A percentile compares a stretch with the other conserved stretches of the same genome.
Conservation (phyloP, 30 jellyfish, hydroid and myxozoan species). For the Aurelia sp. region DNA sequence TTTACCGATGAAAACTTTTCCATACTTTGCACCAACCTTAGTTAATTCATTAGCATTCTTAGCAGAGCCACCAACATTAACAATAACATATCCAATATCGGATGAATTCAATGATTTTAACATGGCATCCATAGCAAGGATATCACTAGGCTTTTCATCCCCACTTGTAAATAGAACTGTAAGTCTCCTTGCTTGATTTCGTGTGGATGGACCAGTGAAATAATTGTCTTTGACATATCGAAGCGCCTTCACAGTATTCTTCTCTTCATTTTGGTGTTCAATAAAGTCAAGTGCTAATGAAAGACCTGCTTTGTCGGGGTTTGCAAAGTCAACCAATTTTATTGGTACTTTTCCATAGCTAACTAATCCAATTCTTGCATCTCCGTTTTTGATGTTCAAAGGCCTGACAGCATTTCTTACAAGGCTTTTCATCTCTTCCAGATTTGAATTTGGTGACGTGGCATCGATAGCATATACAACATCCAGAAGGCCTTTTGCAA, state of each 20-base stretch:
- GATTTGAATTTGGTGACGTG: slow-evolving; percentile 16
- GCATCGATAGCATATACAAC: slow-evolving; percentile 69
- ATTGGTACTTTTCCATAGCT: slow-evolving; percentile 8
- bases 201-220: background rate
- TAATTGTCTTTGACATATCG: slow-evolving; percentile 14
- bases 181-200: slow-evolving; percentile 40
- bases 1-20: slow-evolving; percentile 5
- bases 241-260: slow-evolving; percentile 32
- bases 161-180: slow-evolving; percentile 42
- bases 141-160: slow-evolving; percentile 11
- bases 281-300: slow-evolving; percentile 17
- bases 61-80: slow-evolving; percentile 20
- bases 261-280: slow-evolving; percentile 24
- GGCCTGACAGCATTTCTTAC: slow-evolving; percentile 25
- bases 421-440: slow-evolving; percentile 26
- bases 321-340: slow-evolving; percentile 8
- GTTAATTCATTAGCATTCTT: background rate
- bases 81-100: slow-evolving; percentile 27
- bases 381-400: slow-evolving; percentile 9
- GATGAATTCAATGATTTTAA: slow-evolving; percentile 39
- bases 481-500: slow-evolving; percentile 23
- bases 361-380: slow-evolving; percentile 39
- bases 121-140: slow-evolving; percentile 2
- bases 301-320: slow-evolving; percentile 15
- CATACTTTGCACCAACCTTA: slow-evolving; percentile 22